Percentiles rank a stretch among this genome's conserved stretches.
Conservation (phyloP, 2,113 vertebrate genomes). For the Ginglymostoma cirratum region DNA sequence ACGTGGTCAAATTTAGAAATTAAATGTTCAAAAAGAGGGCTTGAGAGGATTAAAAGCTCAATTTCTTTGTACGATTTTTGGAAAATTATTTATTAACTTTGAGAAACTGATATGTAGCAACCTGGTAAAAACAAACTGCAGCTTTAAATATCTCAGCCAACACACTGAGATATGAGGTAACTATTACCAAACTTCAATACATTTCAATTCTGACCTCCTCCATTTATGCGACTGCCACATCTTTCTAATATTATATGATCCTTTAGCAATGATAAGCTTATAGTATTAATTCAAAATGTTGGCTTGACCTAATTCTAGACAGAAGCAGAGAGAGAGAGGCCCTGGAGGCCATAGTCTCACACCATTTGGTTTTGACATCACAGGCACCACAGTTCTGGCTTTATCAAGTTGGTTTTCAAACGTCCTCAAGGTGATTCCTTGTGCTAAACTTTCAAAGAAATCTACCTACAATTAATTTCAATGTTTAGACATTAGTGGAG, state of each 20-base stretch:
- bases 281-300: not conserved
- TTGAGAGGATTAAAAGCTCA: not conserved
- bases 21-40: not conserved
- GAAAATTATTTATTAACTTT: not conserved
- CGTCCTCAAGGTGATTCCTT: not conserved
- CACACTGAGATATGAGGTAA: not conserved
- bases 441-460: not conserved
- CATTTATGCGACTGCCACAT: not conserved
- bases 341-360: not conserved
- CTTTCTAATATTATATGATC: not conserved
- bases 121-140: not conserved
- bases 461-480: not conserved
- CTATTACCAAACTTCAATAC: not conserved
- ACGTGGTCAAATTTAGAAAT: not conserved
- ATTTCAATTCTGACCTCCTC: not conserved
- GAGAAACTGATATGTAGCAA: not conserved
- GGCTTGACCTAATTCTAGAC: not conserved
- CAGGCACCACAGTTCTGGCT: not conserved
- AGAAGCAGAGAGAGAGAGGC: not conserved
- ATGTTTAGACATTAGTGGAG: not conserved
- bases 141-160: not conserved
- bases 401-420: conserved; percentile 7
- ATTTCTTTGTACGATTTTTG: not conserved
- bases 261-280: not conserved
- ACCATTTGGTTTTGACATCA: not conserved